These are phyloP conservation scores for Argyrosomus japonicus DNA, from an alignment of 2,113 vertebrate genomes.

Conservation along the genomic window DNA sequence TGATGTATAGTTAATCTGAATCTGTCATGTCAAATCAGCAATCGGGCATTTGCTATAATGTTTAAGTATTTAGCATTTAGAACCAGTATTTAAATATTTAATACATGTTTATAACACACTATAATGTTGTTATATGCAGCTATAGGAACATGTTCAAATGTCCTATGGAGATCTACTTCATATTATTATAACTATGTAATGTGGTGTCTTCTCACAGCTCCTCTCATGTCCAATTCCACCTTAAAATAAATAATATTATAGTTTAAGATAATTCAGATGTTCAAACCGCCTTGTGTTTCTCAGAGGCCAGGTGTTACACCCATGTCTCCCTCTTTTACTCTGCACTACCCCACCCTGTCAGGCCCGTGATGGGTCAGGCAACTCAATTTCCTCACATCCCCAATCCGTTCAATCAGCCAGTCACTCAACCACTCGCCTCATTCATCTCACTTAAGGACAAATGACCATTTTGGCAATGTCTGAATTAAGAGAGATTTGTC, in stretches of 20 bases:
- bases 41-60: no score
- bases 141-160: background rate
- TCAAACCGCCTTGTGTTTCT: slow-evolving; percentile 26
- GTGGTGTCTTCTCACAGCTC: background rate
- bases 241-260: slow-evolving; percentile 2
- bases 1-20: background rate
- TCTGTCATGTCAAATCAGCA: background rate
- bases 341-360: slow-evolving; percentile 26
- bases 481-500: slow-evolving; percentile 76
- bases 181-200: background rate
- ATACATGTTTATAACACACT: background rate
- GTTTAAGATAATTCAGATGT: background rate
- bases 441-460: slow-evolving; percentile 83
- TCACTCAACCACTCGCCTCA: slow-evolving; percentile 76
- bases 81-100: background rate
- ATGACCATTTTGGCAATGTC: slow-evolving; percentile 79
- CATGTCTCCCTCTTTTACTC: slow-evolving; percentile 12
- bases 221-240: background rate
- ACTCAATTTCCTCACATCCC: slow-evolving; percentile 78
- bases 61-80: background rate
- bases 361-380: slow-evolving; percentile 72
- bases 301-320: slow-evolving; percentile 45
- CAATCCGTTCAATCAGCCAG: slow-evolving; percentile 76
- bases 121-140: background rate
- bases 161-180: background rate